Base-by-base conservation (phyloP, 2,888 invertebrate species). In the Sphinx pinastri region DNA sequence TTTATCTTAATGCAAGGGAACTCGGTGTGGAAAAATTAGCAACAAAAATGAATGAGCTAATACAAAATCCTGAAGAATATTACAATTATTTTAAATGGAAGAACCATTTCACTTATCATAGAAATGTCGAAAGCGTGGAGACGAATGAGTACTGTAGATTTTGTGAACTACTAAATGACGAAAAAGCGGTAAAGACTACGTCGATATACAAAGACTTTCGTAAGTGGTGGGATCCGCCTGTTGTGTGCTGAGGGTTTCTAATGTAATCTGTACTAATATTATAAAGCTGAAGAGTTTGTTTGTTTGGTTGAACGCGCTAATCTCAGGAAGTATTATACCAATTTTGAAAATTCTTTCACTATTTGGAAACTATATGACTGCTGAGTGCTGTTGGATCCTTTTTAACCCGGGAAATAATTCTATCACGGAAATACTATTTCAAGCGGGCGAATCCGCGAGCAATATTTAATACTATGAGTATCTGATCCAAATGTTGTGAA, bases 81-180 rank as follows among this genome's bases (percentile, higher is more conserved):
- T 79, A 82, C 0, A 78, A 89, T 38, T 92, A 85, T 75, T 93
- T 93, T 72, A 84, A 76, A 72, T 93, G 93, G 93, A 86, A 78
- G 68, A 91, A 87, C 49, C 85, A 93, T 73, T 94, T 93, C 71
- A 80, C 82, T 0, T 93, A 85, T 66, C 79, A 90, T 68, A 78
- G 72, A 59, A 86, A 84, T 58, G 71, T 69, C 25, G 86, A 85
- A 6, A 82, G 76, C 31, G 25, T 77, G 11, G 88, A 90, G 51
- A 91, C 90, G 0, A 84, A 93, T 67, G 91, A 91, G 67, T 89
- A 91, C 69, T 93, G 93, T 73, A 78, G 80, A 31, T 86, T 93
- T 71, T 93, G 93, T 75, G 80, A 84, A 4, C 72, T 89, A 19
- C 76, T 92, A 0, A 90, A 89, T 66, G 78, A 92, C 55, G 79